Evolutionary conservation across 64 coral and sea anemone genomes (phyloP), one percentile per base, ranked within the genome.

Genomic region (Pocillopora verrucosa): DNA sequence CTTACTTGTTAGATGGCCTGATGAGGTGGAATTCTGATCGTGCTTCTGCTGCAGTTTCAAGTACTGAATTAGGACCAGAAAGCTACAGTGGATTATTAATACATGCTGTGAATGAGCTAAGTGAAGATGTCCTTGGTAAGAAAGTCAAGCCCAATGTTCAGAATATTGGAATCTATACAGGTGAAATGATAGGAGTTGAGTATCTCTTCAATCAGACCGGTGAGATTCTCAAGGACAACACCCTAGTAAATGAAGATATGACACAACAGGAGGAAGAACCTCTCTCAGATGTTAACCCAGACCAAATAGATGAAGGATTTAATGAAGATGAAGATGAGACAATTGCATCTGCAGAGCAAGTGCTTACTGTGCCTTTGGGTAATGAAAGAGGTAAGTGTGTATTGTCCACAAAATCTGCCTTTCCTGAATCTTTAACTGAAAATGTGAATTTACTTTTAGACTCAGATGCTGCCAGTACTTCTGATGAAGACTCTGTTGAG

Each of bases 1-100:
- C 88, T 16, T 94, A 87, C 34, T 56, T 94, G 22, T 36, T 94
- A 15, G 88, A 90, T 9, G 93, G 88, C 1, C 19, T 91, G 10
- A 3, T 3, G n/a, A 80, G 76, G 68, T 94, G 93, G 93, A 94
- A 91, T 80, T 63, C n/a, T 63, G 92, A 90, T 10, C 87, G 62
- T 24, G 75, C 87, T 67, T 30, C 72, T 67, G 75, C 75, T 92
- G 83, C 74, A 45, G 74, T 84, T 12, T 67, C 87, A 22, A 76
- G 11, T 58, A 37, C 10, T 9, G 13, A 25, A 13, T 25, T 74
- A 24, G 68, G 56, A 16, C 86, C 76, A 24, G 63, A 92, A 68
- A 72, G 83, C 11, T 92, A 92, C 51, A 72, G 20, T 74, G 83
- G 85, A 57, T 11, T 14, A 2, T 22, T 92, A 51, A 51, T 51